phyloP scores from a whole-genome alignment of 2,888 invertebrate species.

The Temnothorax ravouxi region DNA sequence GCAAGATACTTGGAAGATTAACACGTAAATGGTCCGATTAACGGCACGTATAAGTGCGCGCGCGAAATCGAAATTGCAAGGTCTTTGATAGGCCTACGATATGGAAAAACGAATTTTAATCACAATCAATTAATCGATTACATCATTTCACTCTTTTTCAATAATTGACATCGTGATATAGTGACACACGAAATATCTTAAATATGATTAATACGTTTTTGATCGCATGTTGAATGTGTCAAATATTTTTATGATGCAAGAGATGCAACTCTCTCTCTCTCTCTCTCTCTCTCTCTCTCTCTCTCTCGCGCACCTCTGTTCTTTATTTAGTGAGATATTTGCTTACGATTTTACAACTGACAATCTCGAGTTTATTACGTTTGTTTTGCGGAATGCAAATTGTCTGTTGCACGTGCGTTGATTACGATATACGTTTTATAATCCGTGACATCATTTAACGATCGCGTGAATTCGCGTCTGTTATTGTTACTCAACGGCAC shows the following conservation, averaged over 20 bases:
- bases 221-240: background rate
- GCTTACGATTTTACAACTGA: conserved; percentile 12
- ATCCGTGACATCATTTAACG: conserved; percentile 58
- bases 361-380: conserved; percentile 19
- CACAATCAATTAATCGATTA: background rate
- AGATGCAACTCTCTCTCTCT: too few species aligned
- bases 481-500: conserved; percentile 60
- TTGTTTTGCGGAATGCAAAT: background rate
- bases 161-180: background rate
- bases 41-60: background rate
- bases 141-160: background rate
- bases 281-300: too few species aligned
- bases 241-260: background rate
- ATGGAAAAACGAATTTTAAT: conserved; percentile 10
- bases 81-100: background rate
- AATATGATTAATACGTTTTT: background rate
- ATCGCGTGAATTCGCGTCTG: conserved; percentile 55
- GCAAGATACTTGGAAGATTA: conserved; percentile 35
- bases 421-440: conserved; percentile 19
- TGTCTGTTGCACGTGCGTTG: background rate
- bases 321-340: conserved; percentile 10
- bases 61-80: background rate
- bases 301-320: background rate
- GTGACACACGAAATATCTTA: background rate
- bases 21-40: conserved; percentile 16